Conservation (phyloP, 2,797 vertebrate genomes). For the Margarornis squamiger region DNA sequence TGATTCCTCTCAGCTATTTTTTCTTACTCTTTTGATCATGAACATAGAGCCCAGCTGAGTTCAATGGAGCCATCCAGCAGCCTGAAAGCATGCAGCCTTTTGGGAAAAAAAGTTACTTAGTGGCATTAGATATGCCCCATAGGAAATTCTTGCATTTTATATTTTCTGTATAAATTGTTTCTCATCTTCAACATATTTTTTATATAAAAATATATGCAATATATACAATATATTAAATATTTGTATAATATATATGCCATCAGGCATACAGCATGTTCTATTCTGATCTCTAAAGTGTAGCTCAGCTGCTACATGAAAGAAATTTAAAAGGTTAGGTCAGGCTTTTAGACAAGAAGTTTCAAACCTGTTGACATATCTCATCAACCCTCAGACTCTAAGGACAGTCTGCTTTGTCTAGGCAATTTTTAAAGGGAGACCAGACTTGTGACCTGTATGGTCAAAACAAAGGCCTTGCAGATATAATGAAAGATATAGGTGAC, state of each 20-base stretch:
- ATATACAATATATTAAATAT: not conserved
- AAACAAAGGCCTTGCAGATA: not conserved
- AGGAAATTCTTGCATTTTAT: not conserved
- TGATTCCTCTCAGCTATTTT: slow-evolving; percentile 12
- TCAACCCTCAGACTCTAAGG: not conserved
- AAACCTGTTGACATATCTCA: not conserved
- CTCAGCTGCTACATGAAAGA: not conserved
- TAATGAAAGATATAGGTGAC: not conserved
- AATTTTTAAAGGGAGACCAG: not conserved
- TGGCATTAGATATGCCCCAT: not conserved
- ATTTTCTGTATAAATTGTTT: not conserved
- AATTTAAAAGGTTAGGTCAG: not conserved
- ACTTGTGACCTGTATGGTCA: not conserved
- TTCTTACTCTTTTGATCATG: not conserved
- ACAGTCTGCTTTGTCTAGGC: not conserved
- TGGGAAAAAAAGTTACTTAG: not conserved
- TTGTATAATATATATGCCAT: not conserved
- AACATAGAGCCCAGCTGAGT: not conserved
- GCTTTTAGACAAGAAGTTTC: not conserved
- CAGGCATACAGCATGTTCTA: not conserved
- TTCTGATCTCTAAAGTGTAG: not conserved
- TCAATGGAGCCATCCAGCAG: not conserved
- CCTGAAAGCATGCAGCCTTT: not conserved
- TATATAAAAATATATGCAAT: not conserved
- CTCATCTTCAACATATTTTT: not conserved